phyloP scores from a whole-genome alignment of 2,113 vertebrate species.

The Microtus pennsylvanicus region DNA sequence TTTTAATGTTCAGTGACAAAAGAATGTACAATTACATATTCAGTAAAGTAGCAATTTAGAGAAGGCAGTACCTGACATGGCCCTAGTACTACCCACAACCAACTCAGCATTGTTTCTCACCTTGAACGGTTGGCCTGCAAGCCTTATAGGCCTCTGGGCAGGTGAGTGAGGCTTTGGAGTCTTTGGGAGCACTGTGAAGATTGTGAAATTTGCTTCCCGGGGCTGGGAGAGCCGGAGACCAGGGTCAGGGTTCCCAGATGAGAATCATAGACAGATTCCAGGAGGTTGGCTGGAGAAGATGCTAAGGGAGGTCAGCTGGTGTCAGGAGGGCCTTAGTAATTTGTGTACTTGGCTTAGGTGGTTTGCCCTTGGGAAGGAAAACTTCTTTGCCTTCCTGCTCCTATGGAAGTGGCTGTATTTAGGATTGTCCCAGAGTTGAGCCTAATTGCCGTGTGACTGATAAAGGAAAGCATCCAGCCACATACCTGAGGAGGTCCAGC shows the following conservation, averaged over 20 bases:
- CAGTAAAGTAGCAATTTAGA: neutral
- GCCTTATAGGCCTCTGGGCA: neutral
- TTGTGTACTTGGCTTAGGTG: neutral
- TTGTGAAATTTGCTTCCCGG: neutral
- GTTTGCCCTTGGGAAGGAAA: neutral
- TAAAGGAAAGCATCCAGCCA: neutral
- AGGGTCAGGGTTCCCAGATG: constrained; percentile 6
- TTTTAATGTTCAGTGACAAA: constrained; percentile 30
- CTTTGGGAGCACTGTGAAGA: neutral
- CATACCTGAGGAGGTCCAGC: neutral
- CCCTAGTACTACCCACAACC: neutral
- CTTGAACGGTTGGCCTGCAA: neutral
- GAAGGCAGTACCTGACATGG: neutral
- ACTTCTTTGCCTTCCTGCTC: neutral
- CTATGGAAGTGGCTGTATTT: constrained; percentile 9
- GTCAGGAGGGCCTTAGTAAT: neutral
- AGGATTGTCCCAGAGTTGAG: neutral
- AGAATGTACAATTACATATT: neutral
- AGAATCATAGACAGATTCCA: neutral
- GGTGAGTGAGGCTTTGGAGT: neutral
- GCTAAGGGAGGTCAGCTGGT: neutral
- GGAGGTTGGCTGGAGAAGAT: neutral
- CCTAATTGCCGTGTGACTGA: neutral
- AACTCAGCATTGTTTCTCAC: neutral
- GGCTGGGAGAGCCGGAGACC: neutral